Percentiles rank a stretch among this genome's conserved stretches.
Evolutionary conservation across 2,888 invertebrate genomes (phyloP).

Genomic region (Callyntrura guangdongensis): DNA sequence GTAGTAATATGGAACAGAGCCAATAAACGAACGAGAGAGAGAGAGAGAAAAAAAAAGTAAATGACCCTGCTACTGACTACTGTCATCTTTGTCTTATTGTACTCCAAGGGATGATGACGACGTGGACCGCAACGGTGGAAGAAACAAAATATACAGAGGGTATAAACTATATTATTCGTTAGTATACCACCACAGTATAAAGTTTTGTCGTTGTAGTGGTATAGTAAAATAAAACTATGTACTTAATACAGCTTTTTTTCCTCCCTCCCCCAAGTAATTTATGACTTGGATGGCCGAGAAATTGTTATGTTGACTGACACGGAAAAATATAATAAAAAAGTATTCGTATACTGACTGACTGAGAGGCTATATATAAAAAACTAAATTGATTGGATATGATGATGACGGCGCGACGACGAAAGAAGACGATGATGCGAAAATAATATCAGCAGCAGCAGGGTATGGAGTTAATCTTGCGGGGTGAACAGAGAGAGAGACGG

Average conservation of each 20-base stretch:
- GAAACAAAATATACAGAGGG: neutral
- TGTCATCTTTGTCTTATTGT: conserved; percentile 65
- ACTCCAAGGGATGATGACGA: conserved; percentile 40
- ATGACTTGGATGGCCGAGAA: conserved; percentile 47
- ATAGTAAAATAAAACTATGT: neutral
- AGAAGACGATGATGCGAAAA: neutral
- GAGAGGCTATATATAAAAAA: neutral
- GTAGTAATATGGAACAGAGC: conserved; percentile 75
- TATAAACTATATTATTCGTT: neutral
- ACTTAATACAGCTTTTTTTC: conserved; percentile 28
- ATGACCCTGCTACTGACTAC: conserved; percentile 68
- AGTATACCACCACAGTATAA: conserved; percentile 40
- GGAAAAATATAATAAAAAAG: conserved; percentile 11
- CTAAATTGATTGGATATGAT: conserved; percentile 45
- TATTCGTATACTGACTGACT: too few species aligned
- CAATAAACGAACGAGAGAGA: conserved; percentile 58
- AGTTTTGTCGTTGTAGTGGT: conserved; percentile 13
- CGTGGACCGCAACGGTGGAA: conserved; percentile 5
- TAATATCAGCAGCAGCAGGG: neutral
- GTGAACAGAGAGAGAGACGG: conserved; percentile 66
- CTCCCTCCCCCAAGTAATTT: neutral
- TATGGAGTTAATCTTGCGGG: conserved; percentile 55
- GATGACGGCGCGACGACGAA: neutral
- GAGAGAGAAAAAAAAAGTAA: conserved; percentile 59
- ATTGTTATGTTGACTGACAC: conserved; percentile 62